phyloP scores from a whole-genome alignment of 2,113 vertebrate genomes.

The Melierax canorus region DNA sequence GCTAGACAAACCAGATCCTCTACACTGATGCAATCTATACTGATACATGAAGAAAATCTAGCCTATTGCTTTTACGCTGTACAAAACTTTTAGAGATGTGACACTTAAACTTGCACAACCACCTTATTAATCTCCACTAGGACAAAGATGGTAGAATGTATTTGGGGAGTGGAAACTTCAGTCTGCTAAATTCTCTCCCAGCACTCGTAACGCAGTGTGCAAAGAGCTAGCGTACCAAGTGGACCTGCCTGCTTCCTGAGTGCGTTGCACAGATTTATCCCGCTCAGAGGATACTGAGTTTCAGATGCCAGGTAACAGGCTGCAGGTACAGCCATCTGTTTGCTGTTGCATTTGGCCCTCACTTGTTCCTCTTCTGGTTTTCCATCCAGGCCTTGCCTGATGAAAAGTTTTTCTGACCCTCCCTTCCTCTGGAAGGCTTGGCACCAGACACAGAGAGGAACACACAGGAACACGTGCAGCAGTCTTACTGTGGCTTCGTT shows the following conservation, averaged over 20 bases:
- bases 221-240: not conserved
- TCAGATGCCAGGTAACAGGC: not conserved
- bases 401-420: not conserved
- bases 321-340: not conserved
- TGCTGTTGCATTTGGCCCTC: not conserved
- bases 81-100: not conserved
- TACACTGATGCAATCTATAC: not conserved
- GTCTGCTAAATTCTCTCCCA: not conserved
- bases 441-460: no score
- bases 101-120: not conserved
- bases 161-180: not conserved
- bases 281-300: fast-evolving
- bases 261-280: not conserved
- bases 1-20: not conserved
- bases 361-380: not conserved
- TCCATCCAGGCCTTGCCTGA: not conserved
- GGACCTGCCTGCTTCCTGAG: fast-evolving
- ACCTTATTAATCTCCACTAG: not conserved
- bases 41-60: not conserved
- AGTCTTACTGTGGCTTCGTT: not conserved
- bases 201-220: fast-evolving
- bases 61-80: not conserved
- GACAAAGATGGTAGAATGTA: not conserved
- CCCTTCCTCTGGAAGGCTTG: not conserved
- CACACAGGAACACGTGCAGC: not conserved